phyloP scores from a whole-genome alignment of 2,113 vertebrate genomes.

The human region DNA sequence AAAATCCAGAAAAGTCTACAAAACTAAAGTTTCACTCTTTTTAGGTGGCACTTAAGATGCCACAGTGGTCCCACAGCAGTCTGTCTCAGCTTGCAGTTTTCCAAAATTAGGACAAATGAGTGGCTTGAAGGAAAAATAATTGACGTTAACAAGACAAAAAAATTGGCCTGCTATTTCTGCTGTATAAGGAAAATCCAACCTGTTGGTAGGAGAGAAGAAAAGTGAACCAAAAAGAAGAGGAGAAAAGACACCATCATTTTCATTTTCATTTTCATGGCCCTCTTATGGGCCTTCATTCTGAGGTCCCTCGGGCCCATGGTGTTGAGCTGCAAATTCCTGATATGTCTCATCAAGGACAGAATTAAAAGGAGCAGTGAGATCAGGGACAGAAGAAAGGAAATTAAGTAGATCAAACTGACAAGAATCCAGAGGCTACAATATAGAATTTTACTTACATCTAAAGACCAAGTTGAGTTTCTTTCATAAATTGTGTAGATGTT shows the following conservation, averaged over 20 bases:
- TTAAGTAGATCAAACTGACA: neutral
- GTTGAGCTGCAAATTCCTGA: neutral
- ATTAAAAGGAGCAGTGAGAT: neutral
- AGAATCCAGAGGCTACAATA: neutral
- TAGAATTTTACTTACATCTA: neutral
- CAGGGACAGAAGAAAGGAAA: conserved; percentile 21
- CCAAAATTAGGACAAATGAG: neutral
- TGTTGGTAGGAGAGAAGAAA: neutral
- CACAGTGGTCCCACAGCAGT: neutral
- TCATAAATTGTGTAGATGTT: neutral
- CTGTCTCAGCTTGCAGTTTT: neutral
- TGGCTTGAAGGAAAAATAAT: neutral
- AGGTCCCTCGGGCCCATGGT: neutral
- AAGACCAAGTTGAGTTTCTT: neutral
- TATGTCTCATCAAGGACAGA: neutral
- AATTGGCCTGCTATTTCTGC: rapidly evolving
- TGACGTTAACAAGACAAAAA: neutral
- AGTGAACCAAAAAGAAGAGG: neutral
- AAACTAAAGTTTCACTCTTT: neutral
- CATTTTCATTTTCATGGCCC: neutral
- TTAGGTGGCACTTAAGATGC: neutral
- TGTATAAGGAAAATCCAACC: neutral
- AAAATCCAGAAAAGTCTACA: neutral
- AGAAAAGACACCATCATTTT: conserved; percentile 8
- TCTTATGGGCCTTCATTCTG: neutral